These are phyloP conservation scores for Ibidorhyncha struthersii DNA, from an alignment of 2,113 vertebrate genomes.

Conservation along the genomic window DNA sequence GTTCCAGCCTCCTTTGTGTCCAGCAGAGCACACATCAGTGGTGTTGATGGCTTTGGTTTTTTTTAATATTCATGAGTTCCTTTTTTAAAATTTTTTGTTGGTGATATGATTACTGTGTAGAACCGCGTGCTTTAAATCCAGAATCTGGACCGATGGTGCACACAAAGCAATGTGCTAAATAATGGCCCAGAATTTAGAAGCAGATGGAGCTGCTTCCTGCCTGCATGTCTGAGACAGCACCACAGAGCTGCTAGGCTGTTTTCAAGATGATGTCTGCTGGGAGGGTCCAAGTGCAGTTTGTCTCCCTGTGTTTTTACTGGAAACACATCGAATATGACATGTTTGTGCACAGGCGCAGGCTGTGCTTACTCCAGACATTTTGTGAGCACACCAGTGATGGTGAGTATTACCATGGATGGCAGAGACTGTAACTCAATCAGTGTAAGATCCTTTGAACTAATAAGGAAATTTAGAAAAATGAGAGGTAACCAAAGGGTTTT, in stretches of 20 bases:
- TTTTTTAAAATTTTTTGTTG: not conserved
- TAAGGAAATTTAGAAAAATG: not conserved
- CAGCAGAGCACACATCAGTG: not conserved
- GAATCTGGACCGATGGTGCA: not conserved
- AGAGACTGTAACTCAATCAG: not conserved
- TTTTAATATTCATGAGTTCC: constrained; percentile 23
- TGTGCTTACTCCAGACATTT: not conserved
- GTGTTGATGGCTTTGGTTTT: constrained; percentile 6
- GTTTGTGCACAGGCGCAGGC: not conserved
- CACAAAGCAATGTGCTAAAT: not conserved
- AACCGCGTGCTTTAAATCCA: not conserved
- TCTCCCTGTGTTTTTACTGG: not conserved
- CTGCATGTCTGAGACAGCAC: not conserved
- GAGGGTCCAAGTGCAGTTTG: not conserved
- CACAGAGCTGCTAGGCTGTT: not conserved
- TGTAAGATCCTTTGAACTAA: not conserved
- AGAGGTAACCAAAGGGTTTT: not conserved
- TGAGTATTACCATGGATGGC: not conserved
- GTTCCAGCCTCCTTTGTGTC: constrained; percentile 5
- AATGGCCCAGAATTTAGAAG: not conserved
- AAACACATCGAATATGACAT: not conserved
- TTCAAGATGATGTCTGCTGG: not conserved
- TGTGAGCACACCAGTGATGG: accelerated
- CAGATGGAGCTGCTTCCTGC: not conserved
- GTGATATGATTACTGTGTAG: not conserved